Conservation (phyloP, 2,113 vertebrate genomes). For the Rattus rattus region DNA sequence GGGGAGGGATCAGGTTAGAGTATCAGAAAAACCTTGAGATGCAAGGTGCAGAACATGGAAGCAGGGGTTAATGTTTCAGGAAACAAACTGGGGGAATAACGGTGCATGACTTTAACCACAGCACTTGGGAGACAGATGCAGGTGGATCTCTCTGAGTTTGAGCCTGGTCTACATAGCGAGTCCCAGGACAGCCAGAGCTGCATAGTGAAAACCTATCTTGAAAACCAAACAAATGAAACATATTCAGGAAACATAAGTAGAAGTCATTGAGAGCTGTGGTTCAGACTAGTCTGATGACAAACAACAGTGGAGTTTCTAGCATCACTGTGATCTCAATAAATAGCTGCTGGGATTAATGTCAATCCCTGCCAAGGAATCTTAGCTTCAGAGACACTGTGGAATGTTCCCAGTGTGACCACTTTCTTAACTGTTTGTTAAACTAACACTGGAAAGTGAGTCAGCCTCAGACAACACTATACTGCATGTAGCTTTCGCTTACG, state of each 20-base stretch:
- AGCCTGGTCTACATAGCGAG: neutral
- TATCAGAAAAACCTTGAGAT: neutral
- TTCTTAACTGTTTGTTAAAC: neutral
- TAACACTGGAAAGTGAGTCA: neutral
- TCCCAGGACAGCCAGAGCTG: neutral
- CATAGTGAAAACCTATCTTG: neutral
- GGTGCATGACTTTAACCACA: neutral
- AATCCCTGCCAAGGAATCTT: slow-evolving; percentile 15
- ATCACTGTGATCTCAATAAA: neutral
- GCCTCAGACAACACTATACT: neutral
- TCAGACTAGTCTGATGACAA: neutral
- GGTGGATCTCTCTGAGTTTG: neutral
- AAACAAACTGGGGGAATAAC: neutral
- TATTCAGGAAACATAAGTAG: neutral
- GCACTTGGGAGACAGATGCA: neutral
- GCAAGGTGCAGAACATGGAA: neutral
- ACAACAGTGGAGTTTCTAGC: neutral
- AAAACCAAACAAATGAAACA: neutral
- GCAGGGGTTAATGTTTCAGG: neutral
- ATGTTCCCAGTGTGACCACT: neutral
- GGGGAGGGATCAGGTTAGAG: neutral
- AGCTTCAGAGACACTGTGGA: neutral
- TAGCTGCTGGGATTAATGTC: neutral
- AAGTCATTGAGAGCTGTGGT: neutral
- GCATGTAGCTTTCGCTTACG: neutral